Percentiles rank a stretch among this genome's conserved stretches.
Evolutionary conservation across 2,888 invertebrate species (phyloP).

Genomic region (Cactoblastis cactorum): DNA sequence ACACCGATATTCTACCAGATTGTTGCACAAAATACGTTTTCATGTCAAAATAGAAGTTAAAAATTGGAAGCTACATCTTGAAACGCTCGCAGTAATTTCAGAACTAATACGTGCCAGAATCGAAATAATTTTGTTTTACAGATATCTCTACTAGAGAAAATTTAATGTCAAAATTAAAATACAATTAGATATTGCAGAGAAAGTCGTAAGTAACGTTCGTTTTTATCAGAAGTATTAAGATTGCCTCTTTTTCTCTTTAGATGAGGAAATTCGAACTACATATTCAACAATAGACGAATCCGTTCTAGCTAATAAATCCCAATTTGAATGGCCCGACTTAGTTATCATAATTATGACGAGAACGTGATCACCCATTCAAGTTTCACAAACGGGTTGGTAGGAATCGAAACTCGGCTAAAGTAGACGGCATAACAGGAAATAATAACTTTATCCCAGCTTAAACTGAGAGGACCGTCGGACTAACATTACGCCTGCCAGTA

Average conservation of each 20-base stretch:
- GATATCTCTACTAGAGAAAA: no score
- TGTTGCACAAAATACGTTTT: neutral
- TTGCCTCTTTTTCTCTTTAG: no score
- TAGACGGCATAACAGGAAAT: slow-evolving; percentile 73
- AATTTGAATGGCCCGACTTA: slow-evolving; percentile 56
- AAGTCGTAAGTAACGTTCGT: no score
- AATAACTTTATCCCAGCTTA: slow-evolving; percentile 74
- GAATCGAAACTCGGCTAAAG: slow-evolving; percentile 72
- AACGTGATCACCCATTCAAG: slow-evolving; percentile 73
- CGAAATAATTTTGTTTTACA: no score
- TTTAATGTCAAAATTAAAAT: no score
- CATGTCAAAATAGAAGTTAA: no score
- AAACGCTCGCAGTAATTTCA: no score
- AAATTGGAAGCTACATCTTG: no score
- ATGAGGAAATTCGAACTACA: slow-evolving; percentile 16
- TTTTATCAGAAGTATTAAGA: no score
- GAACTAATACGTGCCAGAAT: no score
- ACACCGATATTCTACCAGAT: neutral
- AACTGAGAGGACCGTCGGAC: slow-evolving; percentile 71
- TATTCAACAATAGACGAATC: slow-evolving; percentile 30
- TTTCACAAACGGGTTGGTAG: slow-evolving; percentile 65
- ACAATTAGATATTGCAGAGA: no score
- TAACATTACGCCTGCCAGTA: slow-evolving; percentile 77
- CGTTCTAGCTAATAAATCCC: slow-evolving; percentile 48
- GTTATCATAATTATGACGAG: slow-evolving; percentile 62